Percentiles rank a stretch among this genome's conserved stretches.
Conservation (phyloP, 2,113 vertebrate species). For the Corynorhinus townsendii region DNA sequence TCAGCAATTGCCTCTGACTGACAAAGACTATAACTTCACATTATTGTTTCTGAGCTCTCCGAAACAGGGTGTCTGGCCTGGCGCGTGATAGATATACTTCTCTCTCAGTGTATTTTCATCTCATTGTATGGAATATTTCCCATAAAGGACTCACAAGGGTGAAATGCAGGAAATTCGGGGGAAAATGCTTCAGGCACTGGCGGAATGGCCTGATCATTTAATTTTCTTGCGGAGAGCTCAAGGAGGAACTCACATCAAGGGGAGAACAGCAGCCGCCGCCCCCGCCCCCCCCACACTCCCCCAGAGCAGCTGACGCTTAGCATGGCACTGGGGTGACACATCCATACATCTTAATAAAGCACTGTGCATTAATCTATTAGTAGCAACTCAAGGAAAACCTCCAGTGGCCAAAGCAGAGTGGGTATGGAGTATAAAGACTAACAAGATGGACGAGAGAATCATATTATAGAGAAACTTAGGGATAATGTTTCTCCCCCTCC, state of each 20-base stretch:
- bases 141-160: not conserved
- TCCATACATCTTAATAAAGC: conserved; percentile 71
- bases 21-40: conserved; percentile 38
- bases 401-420: conserved; percentile 30
- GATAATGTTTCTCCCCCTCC: not conserved
- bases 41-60: conserved; percentile 47
- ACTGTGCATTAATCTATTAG: conserved; percentile 30
- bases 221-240: conserved; percentile 29
- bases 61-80: conserved; percentile 8
- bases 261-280: not conserved
- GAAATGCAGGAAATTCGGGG: not conserved
- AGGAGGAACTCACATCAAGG: not conserved
- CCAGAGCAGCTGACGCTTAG: conserved; percentile 29
- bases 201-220: conserved; percentile 20
- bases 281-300: not conserved
- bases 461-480: conserved; percentile 13
- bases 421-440: conserved; percentile 6
- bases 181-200: not conserved
- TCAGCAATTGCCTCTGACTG: conserved; percentile 41
- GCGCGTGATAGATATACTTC: conserved; percentile 38
- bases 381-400: conserved; percentile 22
- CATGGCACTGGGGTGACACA: conserved; percentile 42
- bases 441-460: not conserved
- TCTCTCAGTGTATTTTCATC: conserved; percentile 57
- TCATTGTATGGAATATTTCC: conserved; percentile 52